Base-by-base conservation (phyloP, 2,888 invertebrate genomes). In the Phengaris arion region DNA sequence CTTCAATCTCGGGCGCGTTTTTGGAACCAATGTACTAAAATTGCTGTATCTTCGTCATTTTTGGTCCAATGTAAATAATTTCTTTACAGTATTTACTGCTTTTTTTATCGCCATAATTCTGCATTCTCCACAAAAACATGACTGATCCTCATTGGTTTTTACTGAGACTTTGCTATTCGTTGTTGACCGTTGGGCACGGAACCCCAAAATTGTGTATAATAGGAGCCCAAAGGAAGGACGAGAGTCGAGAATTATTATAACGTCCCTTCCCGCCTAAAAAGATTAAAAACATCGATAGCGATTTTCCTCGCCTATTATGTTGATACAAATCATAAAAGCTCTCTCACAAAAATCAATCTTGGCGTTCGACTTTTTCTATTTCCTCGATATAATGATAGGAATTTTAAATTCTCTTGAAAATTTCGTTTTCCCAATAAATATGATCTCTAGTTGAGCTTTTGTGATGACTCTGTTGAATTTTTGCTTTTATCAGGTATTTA, bases 241-340 rank as follows among this genome's bases (percentile, higher is more conserved):
- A n/a, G 15, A 69, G 48, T 7, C n/a, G 48, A 69, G 48, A 48
- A 15, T n/a, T 13, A n/a, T 48, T 69, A n/a, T 48, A 48, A 48
- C 15, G 69, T 69, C 69, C 48, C 69, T 69, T 69, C 69, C 9
- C 69, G 48, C 2, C 45, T 68, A 68, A 68, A 68, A 68, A 68
- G 48, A 48, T 48, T 69, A 48, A 48, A 68, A 48, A 69, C 48
- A 69, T 69, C 69, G 69, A 69, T 69, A 69, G 69, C 69, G 69
- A 69, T 69, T 69, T 69, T 48, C 48, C 48, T 48, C 48, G n/a
- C 15, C 69, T 69, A 69, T 69, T 69, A 69, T 69, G 69, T 69
- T 46, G 69, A 15, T 69, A 69, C 69, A 69, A 69, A 48, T 69
- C 48, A 69, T 69, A 69, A 69, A 68, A 48, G 15, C 69, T 69